Base-by-base conservation (phyloP, 2,888 invertebrate genomes). In the Taenaris catops region DNA sequence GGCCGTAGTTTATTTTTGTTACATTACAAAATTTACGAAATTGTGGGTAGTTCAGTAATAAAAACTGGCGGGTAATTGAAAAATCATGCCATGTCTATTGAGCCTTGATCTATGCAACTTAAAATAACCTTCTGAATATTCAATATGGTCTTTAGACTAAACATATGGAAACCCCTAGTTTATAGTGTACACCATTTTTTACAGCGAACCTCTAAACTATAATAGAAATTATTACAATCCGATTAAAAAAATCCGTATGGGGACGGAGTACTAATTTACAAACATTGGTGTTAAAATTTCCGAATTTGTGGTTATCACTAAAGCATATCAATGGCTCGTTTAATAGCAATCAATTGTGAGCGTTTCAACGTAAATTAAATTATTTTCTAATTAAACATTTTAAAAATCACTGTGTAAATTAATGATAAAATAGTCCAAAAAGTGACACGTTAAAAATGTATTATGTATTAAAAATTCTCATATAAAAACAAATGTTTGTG, bases 271-370 rank as follows among this genome's bases (percentile, higher is more conserved):
- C 68, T 65, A 65, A 55, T 69, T 70, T 68, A 64, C 48, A 57
- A n/a, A 55, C 55, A 75, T 69, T 76, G 75, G 72, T 79, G 74
- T 78, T 59, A 60, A n/a, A n/a, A n/a, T n/a, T n/a, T n/a, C n/a
- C 62, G 57, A 58, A 58, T 70, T 67, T 55, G 41, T 58, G 60
- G 55, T 56, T 45, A 51, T 43, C n/a, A 49, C 54, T 62, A 53
- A 56, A 58, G 47, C 49, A 49, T 49, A 32, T 41, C 31, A 19
- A 31, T 25, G 31, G 8, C n/a, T 32, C 14, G 26, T 25, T 24
- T 28, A 21, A 18, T 41, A 18, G 9, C 25, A 26, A n/a, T n/a
- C n/a, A n/a, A 24, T 38, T 33, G 34, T 40, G 32, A 42, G 40
- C 36, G 19, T 8, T 44, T 44, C 16, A 26, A 10, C 26, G 6